Base-by-base conservation (phyloP, 1,140 invertebrate species). In the Neodiprion pinetum region DNA sequence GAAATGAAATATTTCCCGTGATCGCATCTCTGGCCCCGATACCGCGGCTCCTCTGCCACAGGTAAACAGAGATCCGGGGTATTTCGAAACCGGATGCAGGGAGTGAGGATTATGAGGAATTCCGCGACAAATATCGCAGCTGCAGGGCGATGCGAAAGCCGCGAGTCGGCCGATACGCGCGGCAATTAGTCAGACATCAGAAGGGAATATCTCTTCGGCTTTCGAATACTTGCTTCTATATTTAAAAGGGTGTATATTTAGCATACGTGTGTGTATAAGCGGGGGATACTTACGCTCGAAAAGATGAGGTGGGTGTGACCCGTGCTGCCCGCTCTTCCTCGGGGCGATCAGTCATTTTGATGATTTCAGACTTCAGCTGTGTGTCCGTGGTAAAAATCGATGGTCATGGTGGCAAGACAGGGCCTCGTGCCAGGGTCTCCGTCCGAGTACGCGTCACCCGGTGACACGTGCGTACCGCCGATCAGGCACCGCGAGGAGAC, bases 211-310 rank as follows among this genome's bases (percentile, higher is more conserved):
- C 85, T 86, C 84, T 61, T 12, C 79, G 80, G 81, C 80, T 82
- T 84, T 83, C 86, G 85, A 85, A 87, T 87, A 86, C 80, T 79
- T 61, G 9, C 9, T 78, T 85, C 85, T 88, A 86, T 86, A 88
- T 87, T 88, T 86, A 84, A 82, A 83, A 77, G 48, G 77, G 80
- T 12, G 79, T 88, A 88, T 86, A 87, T 87, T 86, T 87, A 88
- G 86, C 28, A 1, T 40, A 5, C 28, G 28, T 40, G 5, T 85
- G 72, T 40, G 5, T 85, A 73, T 23, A 76, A 75, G 70, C 66
- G 72, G 53, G 78, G 77, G 80, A 83, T 84, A 83, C 83, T 81
- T 74, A 70, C 65, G 72, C 14, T 17, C 49, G 71, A 75, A 74
- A 82, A 79, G 82, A 66, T 81, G 81, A 84, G 83, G 82, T 86